phyloP scores from a whole-genome alignment of 2,888 invertebrate genomes.

The Euphydryas editha region DNA sequence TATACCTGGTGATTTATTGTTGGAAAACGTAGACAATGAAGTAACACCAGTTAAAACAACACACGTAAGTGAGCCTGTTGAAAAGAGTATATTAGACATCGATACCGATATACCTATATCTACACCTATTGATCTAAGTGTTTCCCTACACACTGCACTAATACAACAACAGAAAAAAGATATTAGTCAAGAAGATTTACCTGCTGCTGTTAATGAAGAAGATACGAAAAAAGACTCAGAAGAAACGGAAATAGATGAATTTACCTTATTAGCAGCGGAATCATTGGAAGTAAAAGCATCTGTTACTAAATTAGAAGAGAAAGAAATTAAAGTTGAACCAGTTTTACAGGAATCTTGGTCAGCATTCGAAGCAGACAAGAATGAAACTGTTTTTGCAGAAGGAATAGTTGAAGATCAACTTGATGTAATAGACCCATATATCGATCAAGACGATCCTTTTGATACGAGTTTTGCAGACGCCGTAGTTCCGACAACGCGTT shows the following conservation, averaged over 20 bases:
- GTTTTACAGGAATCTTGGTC: constrained; percentile 85
- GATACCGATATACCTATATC: constrained; percentile 87
- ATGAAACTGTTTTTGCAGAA: constrained; percentile 74
- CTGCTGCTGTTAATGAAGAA: constrained; percentile 39
- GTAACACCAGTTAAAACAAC: constrained; percentile 51
- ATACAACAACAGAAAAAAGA: constrained; percentile 76
- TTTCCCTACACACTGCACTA: constrained; percentile 83
- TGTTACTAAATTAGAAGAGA: constrained; percentile 72
- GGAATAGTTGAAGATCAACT: constrained; percentile 76
- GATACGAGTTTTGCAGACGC: constrained; percentile 93
- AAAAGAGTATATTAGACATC: constrained; percentile 89
- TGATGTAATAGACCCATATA: constrained; percentile 74
- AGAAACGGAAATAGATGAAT: constrained; percentile 90
- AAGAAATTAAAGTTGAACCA: constrained; percentile 68
- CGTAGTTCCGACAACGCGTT: constrained; percentile 82
- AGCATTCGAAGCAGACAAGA: constrained; percentile 85
- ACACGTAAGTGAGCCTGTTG: constrained; percentile 85
- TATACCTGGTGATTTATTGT: constrained; percentile 87
- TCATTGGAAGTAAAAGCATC: constrained; percentile 85
- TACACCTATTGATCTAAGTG: constrained; percentile 88
- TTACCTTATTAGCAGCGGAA: constrained; percentile 90
- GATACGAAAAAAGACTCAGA: constrained; percentile 50
- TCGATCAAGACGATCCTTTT: constrained; percentile 90
- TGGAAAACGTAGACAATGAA: constrained; percentile 83
- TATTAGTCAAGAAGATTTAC: constrained; percentile 47